Conservation (phyloP, 2,797 vertebrate genomes). For the Gymnoscopelus microlampas region DNA sequence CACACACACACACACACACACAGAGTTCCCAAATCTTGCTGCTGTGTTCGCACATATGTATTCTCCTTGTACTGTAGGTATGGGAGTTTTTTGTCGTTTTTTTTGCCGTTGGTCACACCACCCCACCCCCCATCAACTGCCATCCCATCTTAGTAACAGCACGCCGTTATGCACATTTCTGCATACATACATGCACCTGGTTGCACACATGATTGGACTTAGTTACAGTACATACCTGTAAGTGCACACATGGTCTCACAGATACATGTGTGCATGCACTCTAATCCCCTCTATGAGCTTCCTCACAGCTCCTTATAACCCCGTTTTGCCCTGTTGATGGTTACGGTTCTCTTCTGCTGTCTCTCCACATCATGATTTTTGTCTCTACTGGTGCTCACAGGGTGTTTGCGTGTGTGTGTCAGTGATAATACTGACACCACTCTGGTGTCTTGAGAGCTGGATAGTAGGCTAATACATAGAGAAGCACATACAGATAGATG, state of each 20-base stretch:
- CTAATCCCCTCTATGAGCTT: slow-evolving; percentile 68
- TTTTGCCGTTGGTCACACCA: too few species aligned
- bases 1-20: slow-evolving; percentile 52
- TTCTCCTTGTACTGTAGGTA: too few species aligned
- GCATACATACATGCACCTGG: too few species aligned
- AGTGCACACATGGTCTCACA: slow-evolving; percentile 34
- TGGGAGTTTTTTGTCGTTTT: too few species aligned
- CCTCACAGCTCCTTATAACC: slow-evolving; percentile 61
- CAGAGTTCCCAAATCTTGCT: too few species aligned
- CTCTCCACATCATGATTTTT: slow-evolving; percentile 64
- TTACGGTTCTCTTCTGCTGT: slow-evolving; percentile 59
- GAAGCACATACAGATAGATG: slow-evolving; percentile 24
- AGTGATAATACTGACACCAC: slow-evolving; percentile 62
- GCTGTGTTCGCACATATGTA: too few species aligned
- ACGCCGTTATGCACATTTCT: too few species aligned
- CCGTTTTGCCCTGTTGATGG: slow-evolving; percentile 53
- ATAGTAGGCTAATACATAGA: slow-evolving; percentile 31
- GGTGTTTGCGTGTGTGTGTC: slow-evolving; percentile 58
- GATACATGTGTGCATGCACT: background rate
- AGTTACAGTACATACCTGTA: background rate
- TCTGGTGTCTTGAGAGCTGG: slow-evolving; percentile 58
- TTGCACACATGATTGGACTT: too few species aligned
- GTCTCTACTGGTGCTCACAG: slow-evolving; percentile 68
- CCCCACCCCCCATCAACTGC: too few species aligned
- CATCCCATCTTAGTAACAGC: too few species aligned